phyloP scores from a whole-genome alignment of 1,140 invertebrate genomes.

The Andricus grossulariae region DNA sequence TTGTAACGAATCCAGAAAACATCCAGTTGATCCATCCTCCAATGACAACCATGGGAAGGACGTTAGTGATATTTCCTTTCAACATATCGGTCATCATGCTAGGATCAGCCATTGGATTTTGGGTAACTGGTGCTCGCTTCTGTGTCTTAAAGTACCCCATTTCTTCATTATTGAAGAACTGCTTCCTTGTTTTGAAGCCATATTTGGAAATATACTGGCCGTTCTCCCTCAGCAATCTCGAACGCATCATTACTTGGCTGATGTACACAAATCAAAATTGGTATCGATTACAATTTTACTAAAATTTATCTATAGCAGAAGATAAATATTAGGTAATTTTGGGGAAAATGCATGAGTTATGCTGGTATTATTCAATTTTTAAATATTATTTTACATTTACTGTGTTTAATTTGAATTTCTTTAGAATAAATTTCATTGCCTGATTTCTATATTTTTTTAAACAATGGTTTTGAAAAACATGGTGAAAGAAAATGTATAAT shows the following conservation, averaged over 20 bases:
- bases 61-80: constrained; percentile 99
- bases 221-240: constrained; percentile 95
- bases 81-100: constrained; percentile 99
- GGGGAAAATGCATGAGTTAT: too few species aligned
- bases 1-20: constrained; percentile 99
- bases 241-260: constrained; percentile 96
- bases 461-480: too few species aligned
- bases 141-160: constrained; percentile 94
- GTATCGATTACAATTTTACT: neutral
- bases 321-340: too few species aligned
- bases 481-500: too few species aligned
- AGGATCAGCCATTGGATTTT: constrained; percentile 98
- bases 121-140: constrained; percentile 87
- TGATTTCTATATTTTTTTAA: too few species aligned
- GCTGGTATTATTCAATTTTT: too few species aligned
- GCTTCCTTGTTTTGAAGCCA: constrained; percentile 94
- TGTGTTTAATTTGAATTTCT: too few species aligned
- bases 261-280: constrained; percentile 46
- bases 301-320: too few species aligned
- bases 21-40: constrained; percentile 99
- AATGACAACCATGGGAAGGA: constrained; percentile 98
- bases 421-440: too few species aligned
- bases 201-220: constrained; percentile 97
- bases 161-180: constrained; percentile 98
- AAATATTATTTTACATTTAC: too few species aligned